Percentiles rank a stretch among this genome's conserved stretches.
phyloP scores from a whole-genome alignment of 2,113 vertebrate species.

The Scomber colias region DNA sequence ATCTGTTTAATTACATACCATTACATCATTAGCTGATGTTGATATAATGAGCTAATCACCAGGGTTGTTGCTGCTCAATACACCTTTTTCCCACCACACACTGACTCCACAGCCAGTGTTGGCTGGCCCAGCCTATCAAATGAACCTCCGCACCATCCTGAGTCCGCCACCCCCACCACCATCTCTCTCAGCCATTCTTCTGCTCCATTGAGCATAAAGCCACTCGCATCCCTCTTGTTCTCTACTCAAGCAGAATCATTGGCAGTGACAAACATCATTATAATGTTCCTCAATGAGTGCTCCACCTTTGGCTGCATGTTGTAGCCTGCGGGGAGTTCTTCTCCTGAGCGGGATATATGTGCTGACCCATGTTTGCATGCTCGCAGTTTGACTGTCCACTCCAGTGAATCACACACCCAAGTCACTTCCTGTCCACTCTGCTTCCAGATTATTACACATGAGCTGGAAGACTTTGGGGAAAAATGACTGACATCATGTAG shows the following conservation, averaged over 20 bases:
- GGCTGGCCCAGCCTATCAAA: slow-evolving; percentile 15
- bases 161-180: slow-evolving; percentile 13
- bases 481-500: slow-evolving; percentile 16
- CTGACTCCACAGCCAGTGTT: slow-evolving; percentile 1
- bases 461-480: background rate
- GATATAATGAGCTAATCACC: slow-evolving; percentile 38
- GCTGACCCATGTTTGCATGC: slow-evolving; percentile 65
- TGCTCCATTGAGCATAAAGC: slow-evolving; percentile 71
- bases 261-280: slow-evolving; percentile 79
- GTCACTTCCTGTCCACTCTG: slow-evolving; percentile 26
- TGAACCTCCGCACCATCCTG: background rate
- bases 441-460: slow-evolving; percentile 33
- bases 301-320: slow-evolving; percentile 74
- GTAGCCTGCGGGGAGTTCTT: slow-evolving; percentile 65
- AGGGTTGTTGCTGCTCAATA: background rate
- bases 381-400: slow-evolving; percentile 56
- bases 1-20: slow-evolving; percentile 51
- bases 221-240: slow-evolving; percentile 65
- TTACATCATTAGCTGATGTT: slow-evolving; percentile 49
- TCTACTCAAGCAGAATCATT: slow-evolving; percentile 76
- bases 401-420: slow-evolving; percentile 53
- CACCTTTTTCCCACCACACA: slow-evolving; percentile 18
- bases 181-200: slow-evolving; percentile 72
- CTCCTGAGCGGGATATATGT: slow-evolving; percentile 62
- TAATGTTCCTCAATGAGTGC: slow-evolving; percentile 63